Evolutionary conservation across 2,888 invertebrate genomes (phyloP), one percentile per base, ranked within the genome.

Genomic region (Brachypalpus laphriformis): DNA sequence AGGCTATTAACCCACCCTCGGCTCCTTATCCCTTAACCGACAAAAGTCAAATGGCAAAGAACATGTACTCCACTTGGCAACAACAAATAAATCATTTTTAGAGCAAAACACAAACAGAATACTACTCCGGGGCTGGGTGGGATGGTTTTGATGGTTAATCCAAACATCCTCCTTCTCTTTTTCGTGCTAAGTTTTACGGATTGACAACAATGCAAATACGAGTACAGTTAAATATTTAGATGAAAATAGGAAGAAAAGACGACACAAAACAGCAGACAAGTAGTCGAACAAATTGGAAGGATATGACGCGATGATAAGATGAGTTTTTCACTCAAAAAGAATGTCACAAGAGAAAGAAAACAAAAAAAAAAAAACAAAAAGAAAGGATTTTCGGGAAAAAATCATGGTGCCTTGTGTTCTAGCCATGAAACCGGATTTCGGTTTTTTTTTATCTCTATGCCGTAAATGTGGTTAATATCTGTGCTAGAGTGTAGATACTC

Each of bases 251-350:
- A 85, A 85, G 34, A 75, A 47, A 71, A 28, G 80, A 47, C 22
- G 68, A 57, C n/a, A n/a, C 74, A 83, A 75, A 83, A 71, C 68
- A 80, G 65, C 70, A 74, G 71, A 75, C 74, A 75, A 75, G 59
- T 65, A 81, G 85, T 85, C 70, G 81, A 81, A 76, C 85, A 85
- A 85, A 85, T 85, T 81, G 81, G 75, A 81, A 76, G 85, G 81
- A 76, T 85, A 80, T 83, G 83, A 80, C 68, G 80, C 74, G 31
- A 75, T 80, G 70, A 80, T 75, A 68, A 83, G 74, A 80, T 74
- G 72, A 68, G 72, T 66, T 72, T 78, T 68, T 63, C 68, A 68
- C 68, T 66, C 65, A 77, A 72, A 66, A 57, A 68, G 20, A 66
- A 54, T 72, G 72, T 72, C 59, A 51, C 56, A 42, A 18, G n/a